Conservation (phyloP, 2,113 vertebrate species). For the Bettongia penicillata region DNA sequence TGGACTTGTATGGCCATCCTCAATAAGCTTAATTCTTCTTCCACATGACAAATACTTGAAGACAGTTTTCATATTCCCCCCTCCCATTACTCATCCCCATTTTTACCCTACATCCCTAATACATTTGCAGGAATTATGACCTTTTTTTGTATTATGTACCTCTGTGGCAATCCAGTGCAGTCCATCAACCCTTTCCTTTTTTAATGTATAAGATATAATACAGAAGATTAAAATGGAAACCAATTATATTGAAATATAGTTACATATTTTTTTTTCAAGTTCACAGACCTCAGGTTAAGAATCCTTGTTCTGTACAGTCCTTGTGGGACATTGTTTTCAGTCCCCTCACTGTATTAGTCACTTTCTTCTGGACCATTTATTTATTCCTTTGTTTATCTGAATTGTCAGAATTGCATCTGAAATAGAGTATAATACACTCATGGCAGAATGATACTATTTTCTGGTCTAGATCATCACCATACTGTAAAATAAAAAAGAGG, state of each 20-base stretch:
- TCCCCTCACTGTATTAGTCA: not conserved
- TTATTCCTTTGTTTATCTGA: slow-evolving; percentile 37
- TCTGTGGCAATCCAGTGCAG: not conserved
- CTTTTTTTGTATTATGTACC: not conserved
- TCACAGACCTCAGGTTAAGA: not conserved
- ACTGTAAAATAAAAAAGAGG: not conserved
- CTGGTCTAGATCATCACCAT: not conserved
- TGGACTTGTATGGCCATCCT: not conserved
- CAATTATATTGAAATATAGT: not conserved
- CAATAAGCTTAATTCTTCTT: not conserved
- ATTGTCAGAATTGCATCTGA: slow-evolving; percentile 14
- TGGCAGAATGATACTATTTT: rapidly evolving
- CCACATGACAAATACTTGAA: not conserved
- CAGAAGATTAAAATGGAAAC: not conserved
- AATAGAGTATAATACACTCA: not conserved
- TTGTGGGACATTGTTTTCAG: not conserved
- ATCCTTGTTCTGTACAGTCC: not conserved
- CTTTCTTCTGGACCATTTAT: not conserved
- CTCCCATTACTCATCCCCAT: not conserved
- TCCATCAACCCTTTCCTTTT: not conserved
- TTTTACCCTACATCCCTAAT: not conserved
- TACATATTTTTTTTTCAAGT: not conserved
- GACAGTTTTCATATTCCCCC: not conserved
- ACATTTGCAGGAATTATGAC: not conserved
- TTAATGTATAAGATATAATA: not conserved